These are phyloP conservation scores for Agonopterix subpropinquella DNA, from an alignment of 2,888 invertebrate genomes.

Conservation along the genomic window DNA sequence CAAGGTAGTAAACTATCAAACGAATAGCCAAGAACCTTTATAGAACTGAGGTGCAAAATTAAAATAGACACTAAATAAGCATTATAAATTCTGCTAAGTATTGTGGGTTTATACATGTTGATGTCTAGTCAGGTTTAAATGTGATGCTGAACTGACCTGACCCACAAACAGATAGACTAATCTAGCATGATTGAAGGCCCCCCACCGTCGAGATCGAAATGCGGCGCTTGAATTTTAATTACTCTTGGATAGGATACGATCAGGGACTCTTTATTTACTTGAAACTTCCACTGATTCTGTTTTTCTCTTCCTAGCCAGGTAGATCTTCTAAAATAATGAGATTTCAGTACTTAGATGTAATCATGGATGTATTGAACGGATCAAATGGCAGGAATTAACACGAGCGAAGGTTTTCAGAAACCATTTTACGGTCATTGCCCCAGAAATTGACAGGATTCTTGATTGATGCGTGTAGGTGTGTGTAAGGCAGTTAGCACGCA, in stretches of 20 bases:
- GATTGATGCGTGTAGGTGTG: conserved; percentile 11
- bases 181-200: conserved; percentile 43
- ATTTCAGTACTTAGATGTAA: too few relatives aligned
- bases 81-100: too few relatives aligned
- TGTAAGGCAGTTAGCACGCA: conserved; percentile 18
- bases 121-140: conserved; percentile 9
- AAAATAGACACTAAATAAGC: too few relatives aligned
- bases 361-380: too few relatives aligned
- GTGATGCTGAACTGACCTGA: conserved; percentile 42
- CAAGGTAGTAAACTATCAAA: too few relatives aligned
- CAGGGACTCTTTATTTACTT: conserved; percentile 3
- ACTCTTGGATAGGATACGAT: conserved; percentile 24
- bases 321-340: too few relatives aligned
- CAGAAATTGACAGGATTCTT: conserved; percentile 16
- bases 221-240: conserved; percentile 53
- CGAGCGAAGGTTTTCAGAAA: too few relatives aligned
- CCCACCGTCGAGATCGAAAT: conserved; percentile 37
- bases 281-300: conserved; percentile 5
- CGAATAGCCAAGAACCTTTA: too few relatives aligned
- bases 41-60: too few relatives aligned
- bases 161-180: conserved; percentile 45
- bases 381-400: too few relatives aligned
- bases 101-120: too few relatives aligned
- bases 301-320: too few relatives aligned
- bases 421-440: conserved; percentile 14